Evolutionary conservation across 2,888 invertebrate genomes (phyloP), one percentile per base, ranked within the genome.

Genomic region (Ischnura elegans): DNA sequence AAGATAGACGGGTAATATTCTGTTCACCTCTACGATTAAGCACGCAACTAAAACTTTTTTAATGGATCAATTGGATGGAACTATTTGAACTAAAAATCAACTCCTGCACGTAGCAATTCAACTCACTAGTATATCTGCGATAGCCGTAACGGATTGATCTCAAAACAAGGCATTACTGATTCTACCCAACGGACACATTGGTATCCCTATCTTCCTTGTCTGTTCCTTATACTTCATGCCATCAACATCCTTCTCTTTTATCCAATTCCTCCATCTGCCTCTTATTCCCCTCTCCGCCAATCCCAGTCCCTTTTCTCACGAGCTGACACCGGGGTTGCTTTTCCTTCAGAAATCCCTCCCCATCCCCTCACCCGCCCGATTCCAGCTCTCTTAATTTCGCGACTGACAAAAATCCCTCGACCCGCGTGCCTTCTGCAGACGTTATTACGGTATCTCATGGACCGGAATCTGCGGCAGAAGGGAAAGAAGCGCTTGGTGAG

Each of bases 341-440:
- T 84, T n/a, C 84, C 84, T 84, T 36, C 84, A 3, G 29, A n/a
- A 3, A 29, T 36, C 36, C 84, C 84, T 51, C 51, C 16, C 25
- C 61, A 21, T 25, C 61, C 61, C 5, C 76, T 76, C 61, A 5
- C 61, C 29, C 76, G 2, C 8, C 76, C 86, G 25, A 86, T 46
- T 6, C 36, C 55, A 55, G 6, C 42, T 43, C 87, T 87, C 87
- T 87, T 87, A 87, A 87, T 87, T 55, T 55, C 61, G 43, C 90
- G 55, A 43, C 90, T 90, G 90, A 90, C 90, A 90, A 90, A 90
- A 90, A 90, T 90, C 61, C 90, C 87, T 87, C 55, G 36, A 76
- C 87, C 87, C 90, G 61, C 90, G 90, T 90, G 90, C 90, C 90
- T 90, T 90, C 90, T 61, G 90, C 90, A 90, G 61, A 90, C 90